A percentile compares a stretch with the other conserved stretches of the same genome.
These are phyloP conservation scores for Dendrolimus houi DNA, from an alignment of 2,888 invertebrate genomes.

Conservation along the genomic window DNA sequence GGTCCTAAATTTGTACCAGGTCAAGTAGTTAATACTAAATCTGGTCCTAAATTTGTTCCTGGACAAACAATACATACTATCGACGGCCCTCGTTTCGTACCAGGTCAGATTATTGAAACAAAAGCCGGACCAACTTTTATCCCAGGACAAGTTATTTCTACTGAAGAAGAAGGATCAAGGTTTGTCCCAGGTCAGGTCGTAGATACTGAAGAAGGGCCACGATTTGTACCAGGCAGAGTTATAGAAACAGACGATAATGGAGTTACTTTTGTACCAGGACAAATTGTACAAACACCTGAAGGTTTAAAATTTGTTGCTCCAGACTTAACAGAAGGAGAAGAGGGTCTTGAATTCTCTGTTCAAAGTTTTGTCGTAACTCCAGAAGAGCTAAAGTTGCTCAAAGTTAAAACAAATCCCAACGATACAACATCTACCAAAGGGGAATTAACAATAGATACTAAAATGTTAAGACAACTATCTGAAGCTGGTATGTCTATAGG, in stretches of 20 bases:
- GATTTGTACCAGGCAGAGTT: constrained; percentile 84
- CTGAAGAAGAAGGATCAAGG: constrained; percentile 76
- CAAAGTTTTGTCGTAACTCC: constrained; percentile 79
- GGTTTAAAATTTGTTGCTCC: constrained; percentile 83
- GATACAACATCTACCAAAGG: constrained; percentile 72
- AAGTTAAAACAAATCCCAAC: constrained; percentile 69
- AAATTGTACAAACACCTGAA: constrained; percentile 83
- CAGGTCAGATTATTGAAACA: constrained; percentile 85
- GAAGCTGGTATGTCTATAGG: constrained; percentile 83
- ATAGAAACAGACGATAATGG: constrained; percentile 82
- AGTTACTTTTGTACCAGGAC: constrained; percentile 86
- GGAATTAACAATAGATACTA: constrained; percentile 79
- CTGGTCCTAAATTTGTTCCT: constrained; percentile 79
- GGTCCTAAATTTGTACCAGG: constrained; percentile 86
- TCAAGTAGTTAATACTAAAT: constrained; percentile 82
- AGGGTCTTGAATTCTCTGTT: constrained; percentile 81
- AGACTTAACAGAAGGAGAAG: constrained; percentile 79
- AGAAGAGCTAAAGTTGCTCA: constrained; percentile 64
- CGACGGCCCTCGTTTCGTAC: constrained; percentile 85
- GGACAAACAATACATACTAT: constrained; percentile 84
- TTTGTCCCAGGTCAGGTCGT: constrained; percentile 83
- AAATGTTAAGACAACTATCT: constrained; percentile 79
- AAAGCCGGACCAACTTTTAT: constrained; percentile 86
- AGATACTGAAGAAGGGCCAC: constrained; percentile 81
- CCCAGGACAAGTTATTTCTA: constrained; percentile 84